A percentile compares a stretch with the other conserved stretches of the same genome.
Evolutionary conservation across 2,888 invertebrate genomes (phyloP).

Genomic region (Lepidochrysops patricia): DNA sequence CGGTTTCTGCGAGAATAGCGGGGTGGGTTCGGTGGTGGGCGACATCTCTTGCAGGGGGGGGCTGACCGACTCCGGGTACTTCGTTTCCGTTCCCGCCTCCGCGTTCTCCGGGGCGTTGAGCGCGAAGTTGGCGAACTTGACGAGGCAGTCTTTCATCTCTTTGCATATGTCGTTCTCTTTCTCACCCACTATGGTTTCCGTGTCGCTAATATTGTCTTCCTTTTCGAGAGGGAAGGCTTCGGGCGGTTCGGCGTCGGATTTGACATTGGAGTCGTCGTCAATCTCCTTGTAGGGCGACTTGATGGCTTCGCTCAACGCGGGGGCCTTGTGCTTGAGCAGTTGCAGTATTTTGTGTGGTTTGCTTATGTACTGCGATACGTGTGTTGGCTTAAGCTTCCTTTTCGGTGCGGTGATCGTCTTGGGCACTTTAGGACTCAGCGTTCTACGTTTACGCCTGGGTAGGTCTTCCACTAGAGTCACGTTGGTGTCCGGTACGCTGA

Average conservation of each 20-base stretch:
- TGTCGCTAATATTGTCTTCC: slow-evolving; percentile 49
- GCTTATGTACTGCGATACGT: slow-evolving; percentile 34
- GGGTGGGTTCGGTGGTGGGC: slow-evolving; percentile 50
- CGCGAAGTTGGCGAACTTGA: slow-evolving; percentile 56
- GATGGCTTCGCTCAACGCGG: slow-evolving; percentile 29
- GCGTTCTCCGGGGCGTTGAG: slow-evolving; percentile 35
- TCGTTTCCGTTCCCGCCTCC: slow-evolving; percentile 26
- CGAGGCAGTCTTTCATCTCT: slow-evolving; percentile 61
- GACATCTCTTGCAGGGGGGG: slow-evolving; percentile 65
- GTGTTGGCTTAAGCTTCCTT: slow-evolving; percentile 44
- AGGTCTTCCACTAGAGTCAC: slow-evolving; percentile 47
- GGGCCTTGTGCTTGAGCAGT: slow-evolving; percentile 49
- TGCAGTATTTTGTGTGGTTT: slow-evolving; percentile 52
- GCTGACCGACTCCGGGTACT: slow-evolving; percentile 57
- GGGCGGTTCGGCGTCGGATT: slow-evolving; percentile 47
- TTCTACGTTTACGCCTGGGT: slow-evolving; percentile 43
- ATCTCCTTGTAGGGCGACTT: slow-evolving; percentile 30
- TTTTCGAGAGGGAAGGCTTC: slow-evolving; percentile 53
- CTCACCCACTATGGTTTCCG: slow-evolving; percentile 51
- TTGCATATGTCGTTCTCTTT: slow-evolving; percentile 41
- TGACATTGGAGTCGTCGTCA: slow-evolving; percentile 29
- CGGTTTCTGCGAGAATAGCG: slow-evolving; percentile 47
- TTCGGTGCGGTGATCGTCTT: slow-evolving; percentile 44
- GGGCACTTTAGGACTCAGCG: slow-evolving; percentile 40
- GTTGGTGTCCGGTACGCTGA: slow-evolving; percentile 48